These are phyloP conservation scores for Phocoena phocoena DNA, from an alignment of 2,113 vertebrate species.

Conservation along the genomic window DNA sequence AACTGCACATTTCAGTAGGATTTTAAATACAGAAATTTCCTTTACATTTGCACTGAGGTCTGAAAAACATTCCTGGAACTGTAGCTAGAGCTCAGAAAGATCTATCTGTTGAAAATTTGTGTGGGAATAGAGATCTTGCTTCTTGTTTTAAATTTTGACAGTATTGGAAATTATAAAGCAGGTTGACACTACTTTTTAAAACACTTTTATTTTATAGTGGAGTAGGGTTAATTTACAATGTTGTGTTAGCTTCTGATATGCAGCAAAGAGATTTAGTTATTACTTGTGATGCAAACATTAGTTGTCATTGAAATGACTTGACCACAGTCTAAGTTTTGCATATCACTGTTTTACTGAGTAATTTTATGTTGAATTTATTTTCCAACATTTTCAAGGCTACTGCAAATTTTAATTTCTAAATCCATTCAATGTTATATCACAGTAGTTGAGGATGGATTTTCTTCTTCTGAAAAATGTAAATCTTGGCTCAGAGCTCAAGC, in stretches of 20 bases:
- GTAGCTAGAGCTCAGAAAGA: neutral
- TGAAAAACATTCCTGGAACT: neutral
- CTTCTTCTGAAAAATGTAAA: neutral
- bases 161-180: neutral
- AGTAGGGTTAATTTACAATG: neutral
- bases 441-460: neutral
- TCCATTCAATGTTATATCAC: neutral
- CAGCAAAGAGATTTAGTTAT: neutral
- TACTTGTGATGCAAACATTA: neutral
- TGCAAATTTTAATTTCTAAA: constrained; percentile 10
- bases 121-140: neutral
- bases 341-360: neutral
- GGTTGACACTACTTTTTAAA: neutral
- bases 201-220: neutral
- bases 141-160: neutral
- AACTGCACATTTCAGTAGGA: neutral
- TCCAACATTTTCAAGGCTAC: neutral
- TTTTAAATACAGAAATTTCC: neutral
- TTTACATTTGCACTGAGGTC: neutral
- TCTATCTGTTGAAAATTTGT: neutral
- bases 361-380: neutral
- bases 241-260: neutral
- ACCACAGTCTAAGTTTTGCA: neutral
- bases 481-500: neutral
- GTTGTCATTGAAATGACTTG: neutral